Conservation (phyloP, 30 jellyfish, hydroid and myxozoan species). For the Mastigias papua region DNA sequence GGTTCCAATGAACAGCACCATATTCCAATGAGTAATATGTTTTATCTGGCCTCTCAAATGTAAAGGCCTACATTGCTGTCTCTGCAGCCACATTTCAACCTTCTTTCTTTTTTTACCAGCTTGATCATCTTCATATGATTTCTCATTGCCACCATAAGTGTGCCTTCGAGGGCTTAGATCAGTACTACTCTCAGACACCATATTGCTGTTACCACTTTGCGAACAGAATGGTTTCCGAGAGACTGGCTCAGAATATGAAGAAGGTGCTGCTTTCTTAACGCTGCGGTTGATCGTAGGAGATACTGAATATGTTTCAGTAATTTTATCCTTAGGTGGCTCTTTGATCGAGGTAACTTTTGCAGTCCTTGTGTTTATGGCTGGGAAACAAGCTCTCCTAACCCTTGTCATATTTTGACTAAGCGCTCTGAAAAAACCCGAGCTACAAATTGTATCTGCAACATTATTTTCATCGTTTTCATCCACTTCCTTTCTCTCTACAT, state of each 20-base stretch:
- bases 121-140: background rate
- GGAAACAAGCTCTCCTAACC: constrained; percentile 14
- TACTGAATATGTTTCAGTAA: background rate
- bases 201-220: background rate
- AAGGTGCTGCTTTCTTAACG: background rate
- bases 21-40: constrained; percentile 47
- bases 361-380: background rate
- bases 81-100: constrained; percentile 39
- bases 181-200: background rate
- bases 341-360: background rate
- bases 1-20: constrained; percentile 71
- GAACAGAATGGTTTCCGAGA: background rate
- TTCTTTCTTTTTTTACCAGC: constrained; percentile 16
- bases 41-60: constrained; percentile 65
- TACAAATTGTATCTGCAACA: background rate
- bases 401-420: background rate
- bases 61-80: constrained; percentile 69
- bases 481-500: background rate
- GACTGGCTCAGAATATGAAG: constrained; percentile 14
- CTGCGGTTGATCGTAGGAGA: background rate
- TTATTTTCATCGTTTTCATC: background rate
- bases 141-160: background rate
- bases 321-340: background rate
- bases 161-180: background rate
- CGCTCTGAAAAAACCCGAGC: constrained; percentile 7